Conservation (phyloP, 2,113 vertebrate species). For the Passer montanus region DNA sequence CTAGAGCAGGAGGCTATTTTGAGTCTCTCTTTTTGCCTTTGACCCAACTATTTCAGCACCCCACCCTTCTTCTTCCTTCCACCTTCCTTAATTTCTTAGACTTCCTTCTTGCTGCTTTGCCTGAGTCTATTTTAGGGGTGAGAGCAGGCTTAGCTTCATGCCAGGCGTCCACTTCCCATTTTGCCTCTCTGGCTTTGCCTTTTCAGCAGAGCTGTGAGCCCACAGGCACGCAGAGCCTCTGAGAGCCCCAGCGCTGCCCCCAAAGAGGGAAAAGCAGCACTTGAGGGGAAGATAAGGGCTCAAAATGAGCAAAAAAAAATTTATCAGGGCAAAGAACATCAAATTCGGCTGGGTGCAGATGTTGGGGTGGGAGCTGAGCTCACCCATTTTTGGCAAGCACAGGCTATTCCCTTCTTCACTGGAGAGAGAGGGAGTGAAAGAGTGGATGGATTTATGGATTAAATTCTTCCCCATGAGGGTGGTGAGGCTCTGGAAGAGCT, state of each 20-base stretch:
- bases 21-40: slow-evolving; percentile 6
- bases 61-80: slow-evolving; percentile 65
- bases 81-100: slow-evolving; percentile 64
- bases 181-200: neutral
- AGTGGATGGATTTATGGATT: neutral
- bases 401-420: neutral
- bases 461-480: neutral
- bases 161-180: slow-evolving; percentile 40
- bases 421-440: neutral
- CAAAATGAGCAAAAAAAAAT: neutral
- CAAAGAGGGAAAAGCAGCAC: neutral
- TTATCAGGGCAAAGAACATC: neutral
- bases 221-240: neutral
- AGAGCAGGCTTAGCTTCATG: neutral
- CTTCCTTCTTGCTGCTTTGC: slow-evolving; percentile 55
- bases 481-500: neutral
- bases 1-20: slow-evolving; percentile 22
- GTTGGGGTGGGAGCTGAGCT: neutral
- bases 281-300: neutral
- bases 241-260: neutral
- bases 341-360: neutral
- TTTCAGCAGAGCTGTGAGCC: slow-evolving; percentile 15
- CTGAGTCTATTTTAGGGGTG: slow-evolving; percentile 23
- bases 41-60: slow-evolving; percentile 51
- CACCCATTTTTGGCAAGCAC: neutral